These are phyloP conservation scores for Melanargia galathea DNA, from an alignment of 2,888 invertebrate genomes.

Conservation along the genomic window DNA sequence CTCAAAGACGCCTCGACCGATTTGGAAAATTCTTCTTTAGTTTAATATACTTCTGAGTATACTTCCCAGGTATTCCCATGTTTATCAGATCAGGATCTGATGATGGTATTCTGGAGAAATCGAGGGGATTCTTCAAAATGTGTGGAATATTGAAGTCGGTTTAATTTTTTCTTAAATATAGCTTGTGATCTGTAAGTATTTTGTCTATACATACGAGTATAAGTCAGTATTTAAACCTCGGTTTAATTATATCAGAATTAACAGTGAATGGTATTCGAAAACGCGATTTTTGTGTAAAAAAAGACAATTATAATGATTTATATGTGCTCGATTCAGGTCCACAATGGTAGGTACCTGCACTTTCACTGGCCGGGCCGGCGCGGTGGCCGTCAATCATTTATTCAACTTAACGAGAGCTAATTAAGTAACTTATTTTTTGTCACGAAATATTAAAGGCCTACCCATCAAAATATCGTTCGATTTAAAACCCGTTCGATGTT, in stretches of 20 bases:
- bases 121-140: no score
- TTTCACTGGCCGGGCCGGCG: slow-evolving; percentile 35
- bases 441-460: slow-evolving; percentile 37
- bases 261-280: slow-evolving; percentile 2
- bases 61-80: no score
- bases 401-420: slow-evolving; percentile 43
- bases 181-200: neutral
- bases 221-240: neutral
- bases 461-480: slow-evolving; percentile 40
- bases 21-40: no score
- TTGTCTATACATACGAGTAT: neutral
- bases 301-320: slow-evolving; percentile 37
- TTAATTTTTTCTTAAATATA: no score
- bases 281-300: slow-evolving; percentile 18
- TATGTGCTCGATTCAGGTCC: slow-evolving; percentile 24
- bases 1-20: no score
- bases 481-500: slow-evolving; percentile 8
- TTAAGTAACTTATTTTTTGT: slow-evolving; percentile 45
- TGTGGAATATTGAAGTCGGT: no score
- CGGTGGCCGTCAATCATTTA: slow-evolving; percentile 38
- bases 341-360: slow-evolving; percentile 37
- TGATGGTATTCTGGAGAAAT: no score
- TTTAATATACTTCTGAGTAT: no score
- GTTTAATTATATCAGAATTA: slow-evolving; percentile 19
- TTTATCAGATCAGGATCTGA: no score